Evolutionary conservation across 53 echinoderm and acorn worm species (phyloP).

Genomic region (Henricia sp.): DNA sequence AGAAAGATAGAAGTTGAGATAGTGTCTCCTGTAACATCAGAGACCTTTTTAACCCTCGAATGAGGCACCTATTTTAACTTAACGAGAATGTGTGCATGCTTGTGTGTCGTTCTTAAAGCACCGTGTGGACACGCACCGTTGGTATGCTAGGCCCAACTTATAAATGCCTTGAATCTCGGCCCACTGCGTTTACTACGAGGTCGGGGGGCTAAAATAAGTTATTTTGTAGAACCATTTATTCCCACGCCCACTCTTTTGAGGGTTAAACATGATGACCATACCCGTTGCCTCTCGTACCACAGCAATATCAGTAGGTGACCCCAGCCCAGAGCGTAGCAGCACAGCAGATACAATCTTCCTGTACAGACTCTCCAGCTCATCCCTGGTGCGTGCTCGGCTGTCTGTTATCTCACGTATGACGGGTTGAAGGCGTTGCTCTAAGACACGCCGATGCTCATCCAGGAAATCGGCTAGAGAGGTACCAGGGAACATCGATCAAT

Average conservation of each 20-base stretch:
- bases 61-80: no score
- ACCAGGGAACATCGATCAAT: no score
- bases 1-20: no score
- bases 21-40: no score
- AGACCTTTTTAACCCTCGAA: no score
- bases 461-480: conserved; percentile 82
- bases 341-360: conserved; percentile 98
- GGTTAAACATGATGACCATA: conserved; percentile 23
- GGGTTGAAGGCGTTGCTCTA: conserved; percentile 88
- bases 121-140: no score
- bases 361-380: conserved; percentile 96
- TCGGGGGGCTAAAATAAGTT: no score
- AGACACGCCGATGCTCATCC: conserved; percentile 90
- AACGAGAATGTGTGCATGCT: no score
- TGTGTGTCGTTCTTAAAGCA: no score
- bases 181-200: no score
- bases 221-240: background rate
- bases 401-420: conserved; percentile 98
- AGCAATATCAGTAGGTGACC: conserved; percentile 98
- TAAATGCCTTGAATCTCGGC: no score
- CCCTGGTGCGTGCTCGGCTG: conserved; percentile 97
- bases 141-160: no score
- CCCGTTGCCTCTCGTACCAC: conserved; percentile 99
- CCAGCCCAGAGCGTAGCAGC: conserved; percentile 87
- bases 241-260: background rate